Evolutionary conservation across 1,140 invertebrate genomes (phyloP).

Genomic region (Zeugodacus cucurbitae): DNA sequence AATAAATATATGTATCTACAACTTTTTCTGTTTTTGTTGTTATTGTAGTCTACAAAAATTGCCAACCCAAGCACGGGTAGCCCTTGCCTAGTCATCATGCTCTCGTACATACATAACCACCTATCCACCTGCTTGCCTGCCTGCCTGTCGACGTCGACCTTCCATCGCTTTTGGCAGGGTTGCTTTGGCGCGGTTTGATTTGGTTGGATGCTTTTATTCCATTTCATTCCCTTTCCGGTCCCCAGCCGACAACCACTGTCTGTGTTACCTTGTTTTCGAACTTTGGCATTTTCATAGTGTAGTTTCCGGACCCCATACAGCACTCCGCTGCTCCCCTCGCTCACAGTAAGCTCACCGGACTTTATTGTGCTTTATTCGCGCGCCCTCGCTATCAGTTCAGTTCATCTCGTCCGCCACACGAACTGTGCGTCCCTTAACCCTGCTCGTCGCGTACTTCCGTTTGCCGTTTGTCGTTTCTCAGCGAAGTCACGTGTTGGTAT

Average conservation of each 20-base stretch:
- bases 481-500: constrained; percentile 21
- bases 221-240: not conserved
- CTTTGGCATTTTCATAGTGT: not conserved
- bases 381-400: not conserved
- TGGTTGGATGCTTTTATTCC: constrained; percentile 28
- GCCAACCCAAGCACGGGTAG: not conserved
- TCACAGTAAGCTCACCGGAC: not conserved
- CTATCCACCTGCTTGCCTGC: too few relatives aligned
- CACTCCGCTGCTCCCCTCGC: not conserved
- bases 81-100: not conserved
- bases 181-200: not conserved
- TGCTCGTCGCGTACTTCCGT: not conserved
- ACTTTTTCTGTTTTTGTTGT: not conserved
- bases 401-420: not conserved
- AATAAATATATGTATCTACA: not conserved
- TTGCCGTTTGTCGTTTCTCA: not conserved
- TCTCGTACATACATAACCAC: not conserved
- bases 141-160: not conserved
- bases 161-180: not conserved
- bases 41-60: not conserved
- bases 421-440: not conserved
- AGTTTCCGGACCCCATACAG: not conserved
- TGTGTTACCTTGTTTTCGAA: not conserved
- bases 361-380: constrained; percentile 31
- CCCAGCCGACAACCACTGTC: not conserved